Conservation (phyloP, 2,113 vertebrate genomes). For the Acanthochromis polyacanthus region DNA sequence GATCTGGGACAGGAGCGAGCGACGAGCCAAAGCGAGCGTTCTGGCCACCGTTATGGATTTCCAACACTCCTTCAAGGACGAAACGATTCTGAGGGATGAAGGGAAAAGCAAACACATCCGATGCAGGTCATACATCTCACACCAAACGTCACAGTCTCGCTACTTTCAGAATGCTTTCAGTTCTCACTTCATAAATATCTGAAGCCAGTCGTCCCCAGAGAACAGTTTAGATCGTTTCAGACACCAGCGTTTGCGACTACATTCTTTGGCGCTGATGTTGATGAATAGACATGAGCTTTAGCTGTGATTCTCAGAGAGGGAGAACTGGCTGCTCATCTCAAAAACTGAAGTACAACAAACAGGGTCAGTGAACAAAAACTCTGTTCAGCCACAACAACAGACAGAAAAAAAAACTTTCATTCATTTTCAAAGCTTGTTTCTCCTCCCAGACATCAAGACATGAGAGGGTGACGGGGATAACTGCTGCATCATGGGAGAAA, state of each 20-base stretch:
- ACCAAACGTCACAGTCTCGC: not conserved
- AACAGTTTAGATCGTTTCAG: not conserved
- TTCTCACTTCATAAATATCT: conserved; percentile 12
- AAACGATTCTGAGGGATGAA: conserved; percentile 84
- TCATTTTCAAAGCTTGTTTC: conserved; percentile 14
- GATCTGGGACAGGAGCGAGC: conserved; percentile 90
- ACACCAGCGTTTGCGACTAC: conserved; percentile 5
- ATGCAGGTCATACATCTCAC: not conserved
- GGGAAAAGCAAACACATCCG: not conserved
- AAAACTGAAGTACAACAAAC: conserved; percentile 8
- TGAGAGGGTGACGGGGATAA: not conserved
- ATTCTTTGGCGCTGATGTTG: not conserved
- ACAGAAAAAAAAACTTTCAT: conserved; percentile 1
- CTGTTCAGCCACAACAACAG: conserved; percentile 9
- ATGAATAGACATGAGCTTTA: conserved; percentile 8
- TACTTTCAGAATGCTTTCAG: not conserved
- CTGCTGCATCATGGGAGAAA: not conserved
- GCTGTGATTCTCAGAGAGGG: not conserved
- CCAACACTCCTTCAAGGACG: conserved; percentile 85
- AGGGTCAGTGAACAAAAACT: conserved; percentile 3
- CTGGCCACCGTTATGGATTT: conserved; percentile 89
- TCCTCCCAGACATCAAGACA: not conserved
- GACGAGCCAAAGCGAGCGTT: conserved; percentile 94
- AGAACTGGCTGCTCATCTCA: not conserved
- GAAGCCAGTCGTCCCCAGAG: not conserved